Percentiles rank a stretch among this genome's conserved stretches.
Conservation (phyloP, 2,113 vertebrate genomes). For the Athene cunicularia region DNA sequence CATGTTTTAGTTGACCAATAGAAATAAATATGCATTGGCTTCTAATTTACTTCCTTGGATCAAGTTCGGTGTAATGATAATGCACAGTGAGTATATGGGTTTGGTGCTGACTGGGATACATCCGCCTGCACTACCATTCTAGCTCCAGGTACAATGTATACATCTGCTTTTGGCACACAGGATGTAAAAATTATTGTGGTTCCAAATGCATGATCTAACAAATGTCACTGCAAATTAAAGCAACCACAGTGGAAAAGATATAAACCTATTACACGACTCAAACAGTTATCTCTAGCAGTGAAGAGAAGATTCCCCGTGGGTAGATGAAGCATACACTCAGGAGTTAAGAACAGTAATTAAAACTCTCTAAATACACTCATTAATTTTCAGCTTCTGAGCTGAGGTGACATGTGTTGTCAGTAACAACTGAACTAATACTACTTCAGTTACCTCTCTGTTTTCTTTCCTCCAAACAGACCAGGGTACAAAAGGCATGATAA, state of each 20-base stretch:
- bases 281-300: neutral
- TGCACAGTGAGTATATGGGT: neutral
- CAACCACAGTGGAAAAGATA: neutral
- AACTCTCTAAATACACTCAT: neutral
- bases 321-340: neutral
- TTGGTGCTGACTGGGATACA: neutral
- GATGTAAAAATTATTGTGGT: neutral
- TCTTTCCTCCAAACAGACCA: neutral
- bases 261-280: neutral
- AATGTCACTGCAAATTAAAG: constrained; percentile 1
- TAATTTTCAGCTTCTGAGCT: constrained; percentile 19
- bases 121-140: neutral
- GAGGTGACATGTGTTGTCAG: neutral
- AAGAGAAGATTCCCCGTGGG: neutral
- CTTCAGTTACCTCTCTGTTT: neutral
- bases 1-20: neutral
- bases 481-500: neutral
- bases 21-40: neutral
- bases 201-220: neutral
- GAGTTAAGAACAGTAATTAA: constrained; percentile 32
- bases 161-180: neutral
- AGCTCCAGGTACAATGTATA: neutral
- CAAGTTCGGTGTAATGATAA: neutral
- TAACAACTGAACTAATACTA: neutral
- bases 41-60: neutral